Base-by-base conservation (phyloP, 2,888 invertebrate species). In the Chalcis sispes region DNA sequence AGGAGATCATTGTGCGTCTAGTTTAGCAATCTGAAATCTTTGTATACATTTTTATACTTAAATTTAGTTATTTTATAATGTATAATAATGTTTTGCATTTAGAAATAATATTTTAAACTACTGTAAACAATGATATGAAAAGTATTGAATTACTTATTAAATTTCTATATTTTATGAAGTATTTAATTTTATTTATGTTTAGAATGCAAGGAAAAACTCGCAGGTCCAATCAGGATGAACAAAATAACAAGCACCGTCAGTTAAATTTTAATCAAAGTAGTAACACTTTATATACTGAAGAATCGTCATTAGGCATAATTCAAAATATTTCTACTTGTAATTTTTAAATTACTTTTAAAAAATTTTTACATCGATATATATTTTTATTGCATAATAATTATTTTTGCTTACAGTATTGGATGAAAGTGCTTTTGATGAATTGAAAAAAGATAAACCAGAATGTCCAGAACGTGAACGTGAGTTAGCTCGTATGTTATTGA, bases 1-100 rank as follows among this genome's bases (percentile, higher is more conserved):
- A 86, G 87, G 77, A 88, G 85, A 81, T 80, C 77, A 40, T 77
- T 80, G 87, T 88, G 77, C 71, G 83, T 82, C 58, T n/a, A n/a
- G n/a, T n/a, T 73, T 56, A 20, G 54, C 23, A 58, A 54, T n/a
- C n/a, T n/a, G n/a, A n/a, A n/a, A n/a, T n/a, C n/a, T n/a, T n/a
- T n/a, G n/a, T n/a, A n/a, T n/a, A n/a, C n/a, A n/a, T n/a, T n/a
- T n/a, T n/a, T n/a, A n/a, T n/a, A n/a, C n/a, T n/a, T n/a, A n/a
- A n/a, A n/a, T n/a, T n/a, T n/a, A n/a, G n/a, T n/a, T n/a, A n/a
- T n/a, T n/a, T n/a, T n/a, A n/a, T n/a, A n/a, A n/a, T n/a, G n/a
- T n/a, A n/a, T n/a, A n/a, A n/a, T n/a, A n/a, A n/a, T n/a, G n/a
- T n/a, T 46, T 2, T 48, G n/a, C 18, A 18, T 18, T 48, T n/a